Evolutionary conservation across 2,888 invertebrate species (phyloP), one percentile per base, ranked within the genome.

Genomic region (Drosophila acutilabella): DNA sequence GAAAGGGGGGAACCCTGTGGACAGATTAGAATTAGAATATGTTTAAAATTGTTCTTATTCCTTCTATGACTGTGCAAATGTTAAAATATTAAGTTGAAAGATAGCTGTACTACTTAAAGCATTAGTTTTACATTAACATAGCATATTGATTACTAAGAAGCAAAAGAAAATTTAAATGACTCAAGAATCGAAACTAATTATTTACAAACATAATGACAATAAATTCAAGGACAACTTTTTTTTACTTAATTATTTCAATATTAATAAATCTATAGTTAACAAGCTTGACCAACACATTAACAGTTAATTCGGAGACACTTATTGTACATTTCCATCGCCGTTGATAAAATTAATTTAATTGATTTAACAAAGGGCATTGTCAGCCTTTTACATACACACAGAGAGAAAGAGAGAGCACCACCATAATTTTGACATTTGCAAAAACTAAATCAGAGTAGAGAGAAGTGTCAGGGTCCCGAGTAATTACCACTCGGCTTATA

Each of bases 401-500:
- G 11, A 33, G 18, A 36, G 18, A 62, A 45, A 53, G 8, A 13
- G 36, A 36, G 36, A 67, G 61, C 30, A 64, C 88, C 87, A 71
- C 77, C 79, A 89, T 80, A 57, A 84, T 85, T 73, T 83, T 51
- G 38, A 64, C 61, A 56, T 70, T 56, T 41, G 48, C 42, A 45
- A 47, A 57, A 60, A 77, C 52, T 60, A 80, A 72, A 82, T 80
- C 69, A 54, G 57, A 65, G 64, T 64, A 30, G 44, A 41, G 59
- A 45, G 69, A 74, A 68, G 71, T 78, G 76, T 71, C 79, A 60
- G 79, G 64, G 58, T 44, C 36, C 23, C 80, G 57, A 79, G 74
- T 84, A 85, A 89, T 85, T 85, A 88, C 87, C 85, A 87, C 89
- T 81, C 87, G 73, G 83, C 60, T 78, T 80, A 74, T 80, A 80